These are phyloP conservation scores for Callyntrura sp. DNA, from an alignment of 2,888 invertebrate genomes.

Conservation along the genomic window DNA sequence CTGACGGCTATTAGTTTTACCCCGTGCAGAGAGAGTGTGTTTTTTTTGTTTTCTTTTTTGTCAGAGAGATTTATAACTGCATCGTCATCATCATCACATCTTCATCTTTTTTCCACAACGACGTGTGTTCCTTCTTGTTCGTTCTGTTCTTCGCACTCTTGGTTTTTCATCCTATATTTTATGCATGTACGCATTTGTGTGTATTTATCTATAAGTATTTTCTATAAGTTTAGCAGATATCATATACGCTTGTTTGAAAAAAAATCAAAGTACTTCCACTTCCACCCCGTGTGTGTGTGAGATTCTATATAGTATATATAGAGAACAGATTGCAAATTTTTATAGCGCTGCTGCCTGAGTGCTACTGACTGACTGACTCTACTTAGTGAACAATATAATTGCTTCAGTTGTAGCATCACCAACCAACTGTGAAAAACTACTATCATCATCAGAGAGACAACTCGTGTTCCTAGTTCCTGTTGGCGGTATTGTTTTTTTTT, in stretches of 20 bases:
- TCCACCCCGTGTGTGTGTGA: too few relatives aligned
- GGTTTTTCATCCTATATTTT: not conserved
- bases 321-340: slow-evolving; percentile 5
- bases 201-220: not conserved
- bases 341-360: slow-evolving; percentile 16
- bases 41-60: slow-evolving; percentile 50
- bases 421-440: not conserved
- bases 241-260: too few relatives aligned
- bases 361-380: slow-evolving; percentile 46
- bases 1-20: slow-evolving; percentile 68
- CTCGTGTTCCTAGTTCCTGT: slow-evolving; percentile 19
- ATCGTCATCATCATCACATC: slow-evolving; percentile 13
- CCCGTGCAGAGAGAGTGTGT: slow-evolving; percentile 54
- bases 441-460: slow-evolving; percentile 34
- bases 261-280: not conserved
- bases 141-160: not conserved
- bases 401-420: not conserved
- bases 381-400: not conserved
- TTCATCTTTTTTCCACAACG: not conserved
- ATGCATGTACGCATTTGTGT: not conserved
- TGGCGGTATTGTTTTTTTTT: slow-evolving; percentile 24
- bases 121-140: slow-evolving; percentile 21
- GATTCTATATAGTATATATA: slow-evolving; percentile 13
- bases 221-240: not conserved
- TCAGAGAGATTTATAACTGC: slow-evolving; percentile 68